Evolutionary conservation across 2,113 vertebrate genomes (phyloP).

Genomic region (Rhinolophus ferrumequinum): DNA sequence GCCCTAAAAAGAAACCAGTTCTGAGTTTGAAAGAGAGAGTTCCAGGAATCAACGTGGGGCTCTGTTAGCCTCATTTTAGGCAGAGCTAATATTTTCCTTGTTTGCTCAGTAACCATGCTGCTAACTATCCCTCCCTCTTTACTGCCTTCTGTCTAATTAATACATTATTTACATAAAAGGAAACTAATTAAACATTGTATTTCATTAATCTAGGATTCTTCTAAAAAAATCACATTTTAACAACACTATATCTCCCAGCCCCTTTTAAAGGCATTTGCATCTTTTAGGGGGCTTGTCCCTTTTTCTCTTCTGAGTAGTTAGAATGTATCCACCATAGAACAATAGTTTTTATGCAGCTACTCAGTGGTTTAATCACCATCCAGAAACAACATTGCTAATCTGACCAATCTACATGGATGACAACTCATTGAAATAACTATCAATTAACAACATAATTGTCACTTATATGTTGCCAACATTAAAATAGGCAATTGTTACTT

Average conservation of each 20-base stretch:
- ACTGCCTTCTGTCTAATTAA: background rate
- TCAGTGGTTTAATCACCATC: conserved; percentile 68
- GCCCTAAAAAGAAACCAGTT: background rate
- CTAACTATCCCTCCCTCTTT: background rate
- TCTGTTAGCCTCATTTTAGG: background rate
- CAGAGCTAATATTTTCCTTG: background rate
- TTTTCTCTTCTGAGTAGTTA: conserved; percentile 11
- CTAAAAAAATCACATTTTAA: conserved; percentile 46
- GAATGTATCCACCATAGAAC: background rate
- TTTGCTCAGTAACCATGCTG: background rate
- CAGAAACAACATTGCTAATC: conserved; percentile 69
- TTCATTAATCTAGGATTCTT: background rate
- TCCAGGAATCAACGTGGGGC: background rate
- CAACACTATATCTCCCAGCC: background rate
- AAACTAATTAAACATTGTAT: conserved; percentile 14
- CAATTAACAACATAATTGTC: conserved; percentile 78
- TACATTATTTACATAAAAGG: conserved; percentile 28
- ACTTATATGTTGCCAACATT: conserved; percentile 74
- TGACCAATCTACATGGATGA: conserved; percentile 67
- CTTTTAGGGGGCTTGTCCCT: conserved; percentile 16
- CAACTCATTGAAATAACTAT: conserved; percentile 73
- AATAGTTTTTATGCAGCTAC: conserved; percentile 45
- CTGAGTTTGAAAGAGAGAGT: background rate
- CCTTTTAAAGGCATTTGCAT: background rate
- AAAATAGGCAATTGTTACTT: conserved; percentile 74